Conservation (phyloP, 1,140 invertebrate genomes). For the Aporrectodea caliginosa region DNA sequence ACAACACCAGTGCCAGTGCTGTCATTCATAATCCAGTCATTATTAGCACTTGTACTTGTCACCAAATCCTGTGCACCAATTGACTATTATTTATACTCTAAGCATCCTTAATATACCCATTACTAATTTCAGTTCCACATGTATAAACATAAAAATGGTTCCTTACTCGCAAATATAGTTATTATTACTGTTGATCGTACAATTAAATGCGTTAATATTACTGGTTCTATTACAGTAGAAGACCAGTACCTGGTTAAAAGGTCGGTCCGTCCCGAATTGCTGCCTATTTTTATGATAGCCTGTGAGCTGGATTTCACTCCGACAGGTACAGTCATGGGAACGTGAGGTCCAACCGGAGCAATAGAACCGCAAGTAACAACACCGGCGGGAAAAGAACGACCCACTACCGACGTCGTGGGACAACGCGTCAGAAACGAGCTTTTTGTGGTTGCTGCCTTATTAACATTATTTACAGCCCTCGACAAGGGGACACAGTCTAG, state of each 20-base stretch:
- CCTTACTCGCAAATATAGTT: background rate
- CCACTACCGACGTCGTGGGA: background rate
- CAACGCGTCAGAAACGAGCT: background rate
- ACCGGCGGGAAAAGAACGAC: background rate
- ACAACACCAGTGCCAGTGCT: too few species aligned
- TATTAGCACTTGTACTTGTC: too few species aligned
- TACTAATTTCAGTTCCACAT: background rate
- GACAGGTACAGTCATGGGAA: background rate
- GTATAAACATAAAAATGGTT: too few species aligned
- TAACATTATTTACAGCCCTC: too few species aligned
- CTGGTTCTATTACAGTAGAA: background rate
- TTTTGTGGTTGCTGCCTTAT: background rate
- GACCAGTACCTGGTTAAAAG: background rate
- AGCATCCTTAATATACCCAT: background rate
- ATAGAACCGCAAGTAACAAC: too few species aligned
- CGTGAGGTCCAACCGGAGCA: background rate
- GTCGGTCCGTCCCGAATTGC: background rate
- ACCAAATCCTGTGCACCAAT: background rate
- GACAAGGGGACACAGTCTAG: background rate
- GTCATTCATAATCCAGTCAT: too few species aligned
- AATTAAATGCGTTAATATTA: background rate
- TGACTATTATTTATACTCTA: background rate
- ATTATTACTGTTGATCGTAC: background rate
- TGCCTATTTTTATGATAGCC: background rate
- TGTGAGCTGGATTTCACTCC: background rate